phyloP scores from a whole-genome alignment of 2,113 vertebrate genomes.

The Ploceus nigricollis region DNA sequence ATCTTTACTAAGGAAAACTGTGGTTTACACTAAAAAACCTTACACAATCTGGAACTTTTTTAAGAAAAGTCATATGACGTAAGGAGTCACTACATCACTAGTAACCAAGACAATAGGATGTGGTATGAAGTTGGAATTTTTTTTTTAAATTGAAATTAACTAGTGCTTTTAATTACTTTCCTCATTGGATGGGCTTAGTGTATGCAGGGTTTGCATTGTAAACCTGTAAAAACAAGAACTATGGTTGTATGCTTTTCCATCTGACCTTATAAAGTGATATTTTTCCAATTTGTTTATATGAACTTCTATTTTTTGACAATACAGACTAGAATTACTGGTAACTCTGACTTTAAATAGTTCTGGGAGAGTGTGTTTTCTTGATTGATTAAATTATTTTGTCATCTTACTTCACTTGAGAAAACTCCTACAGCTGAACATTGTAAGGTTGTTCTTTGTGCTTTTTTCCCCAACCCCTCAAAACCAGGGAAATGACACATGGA shows the following conservation, averaged over 20 bases:
- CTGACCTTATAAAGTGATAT: neutral
- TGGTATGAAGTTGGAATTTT: neutral
- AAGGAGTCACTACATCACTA: neutral
- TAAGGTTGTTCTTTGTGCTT: neutral
- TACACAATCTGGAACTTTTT: neutral
- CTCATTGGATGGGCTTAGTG: neutral
- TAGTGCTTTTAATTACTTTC: neutral
- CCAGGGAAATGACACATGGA: rapidly evolving
- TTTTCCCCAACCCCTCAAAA: neutral
- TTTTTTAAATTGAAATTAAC: neutral
- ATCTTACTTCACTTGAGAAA: neutral
- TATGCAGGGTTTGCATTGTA: neutral
- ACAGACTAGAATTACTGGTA: neutral
- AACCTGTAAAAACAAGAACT: neutral
- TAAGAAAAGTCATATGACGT: neutral
- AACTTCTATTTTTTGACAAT: neutral
- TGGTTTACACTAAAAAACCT: neutral
- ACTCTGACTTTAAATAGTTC: neutral
- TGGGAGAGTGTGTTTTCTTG: neutral
- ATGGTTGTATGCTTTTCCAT: neutral
- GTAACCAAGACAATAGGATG: neutral
- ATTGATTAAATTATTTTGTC: neutral
- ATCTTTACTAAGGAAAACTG: neutral
- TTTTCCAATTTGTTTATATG: neutral
- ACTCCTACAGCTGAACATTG: neutral